Conservation (phyloP, 2,888 invertebrate genomes). For the Luperina testacea region DNA sequence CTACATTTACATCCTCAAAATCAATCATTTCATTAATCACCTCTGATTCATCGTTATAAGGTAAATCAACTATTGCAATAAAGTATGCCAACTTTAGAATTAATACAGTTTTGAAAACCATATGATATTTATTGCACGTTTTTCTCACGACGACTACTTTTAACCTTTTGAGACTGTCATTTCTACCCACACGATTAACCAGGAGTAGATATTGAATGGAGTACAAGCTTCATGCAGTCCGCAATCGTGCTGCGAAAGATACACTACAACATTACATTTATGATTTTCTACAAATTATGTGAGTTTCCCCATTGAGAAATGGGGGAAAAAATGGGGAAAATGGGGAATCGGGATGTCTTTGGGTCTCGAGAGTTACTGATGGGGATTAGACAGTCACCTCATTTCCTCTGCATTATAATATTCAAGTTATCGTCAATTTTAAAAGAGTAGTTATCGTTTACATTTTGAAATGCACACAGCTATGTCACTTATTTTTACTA, state of each 20-base stretch:
- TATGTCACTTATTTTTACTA: neutral
- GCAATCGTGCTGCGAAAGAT: no score
- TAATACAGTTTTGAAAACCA: neutral
- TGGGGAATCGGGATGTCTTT: no score
- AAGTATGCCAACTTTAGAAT: neutral
- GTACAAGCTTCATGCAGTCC: neutral
- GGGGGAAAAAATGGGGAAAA: no score
- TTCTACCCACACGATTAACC: neutral
- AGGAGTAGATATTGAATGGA: conserved; percentile 25
- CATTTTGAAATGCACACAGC: neutral
- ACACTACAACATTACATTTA: neutral
- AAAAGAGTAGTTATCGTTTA: no score
- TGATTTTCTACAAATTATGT: no score
- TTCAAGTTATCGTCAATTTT: no score
- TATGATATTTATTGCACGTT: neutral
- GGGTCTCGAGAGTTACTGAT: no score
- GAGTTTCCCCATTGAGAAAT: no score
- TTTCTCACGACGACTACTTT: conserved; percentile 13
- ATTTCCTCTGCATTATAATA: no score
- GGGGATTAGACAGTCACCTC: no score
- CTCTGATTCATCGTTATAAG: neutral
- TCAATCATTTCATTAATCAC: neutral
- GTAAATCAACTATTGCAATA: neutral
- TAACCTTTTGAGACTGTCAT: conserved; percentile 25
- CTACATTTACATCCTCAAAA: neutral